A percentile compares a stretch with the other conserved stretches of the same genome.
Conservation (phyloP, 92 coral and sea anemone species). For the Siderastrea radians region DNA sequence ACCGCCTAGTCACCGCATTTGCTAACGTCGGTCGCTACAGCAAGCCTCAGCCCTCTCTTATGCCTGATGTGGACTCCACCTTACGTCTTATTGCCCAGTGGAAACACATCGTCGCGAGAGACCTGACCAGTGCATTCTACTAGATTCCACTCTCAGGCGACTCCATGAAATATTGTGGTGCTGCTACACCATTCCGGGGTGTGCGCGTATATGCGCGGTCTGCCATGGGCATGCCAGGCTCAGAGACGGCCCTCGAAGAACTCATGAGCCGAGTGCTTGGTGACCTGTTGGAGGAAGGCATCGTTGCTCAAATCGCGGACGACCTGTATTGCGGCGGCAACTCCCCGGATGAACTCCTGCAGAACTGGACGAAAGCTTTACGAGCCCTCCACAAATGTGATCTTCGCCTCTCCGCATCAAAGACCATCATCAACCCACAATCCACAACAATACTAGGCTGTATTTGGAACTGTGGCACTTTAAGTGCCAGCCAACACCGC, state of each 20-base stretch:
- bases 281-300: slow-evolving; percentile 53
- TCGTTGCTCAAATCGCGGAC: slow-evolving; percentile 51
- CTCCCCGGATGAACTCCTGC: slow-evolving; percentile 44
- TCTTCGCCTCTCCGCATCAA: slow-evolving; percentile 58
- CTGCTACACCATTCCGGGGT: slow-evolving; percentile 44
- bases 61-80: slow-evolving; percentile 51
- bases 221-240: too few species aligned
- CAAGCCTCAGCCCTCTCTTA: slow-evolving; percentile 58
- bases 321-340: slow-evolving; percentile 63
- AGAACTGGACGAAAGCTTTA: slow-evolving; percentile 55
- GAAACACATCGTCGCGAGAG: slow-evolving; percentile 61
- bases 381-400: slow-evolving; percentile 60
- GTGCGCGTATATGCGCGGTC: too few species aligned
- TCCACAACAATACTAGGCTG: slow-evolving; percentile 63
- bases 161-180: slow-evolving; percentile 69
- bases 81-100: slow-evolving; percentile 67
- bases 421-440: slow-evolving; percentile 56
- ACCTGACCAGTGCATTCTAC: slow-evolving; percentile 74
- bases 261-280: slow-evolving; percentile 67
- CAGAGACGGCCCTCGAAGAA: background rate
- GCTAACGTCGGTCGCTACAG: slow-evolving; percentile 51
- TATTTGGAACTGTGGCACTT: slow-evolving; percentile 59
- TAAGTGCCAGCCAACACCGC: slow-evolving; percentile 67
- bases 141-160: slow-evolving; percentile 61
- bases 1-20: slow-evolving; percentile 63